Percentiles rank a stretch among this genome's conserved stretches.
These are phyloP conservation scores for Ptilonorhynchus violaceus DNA, from an alignment of 2,113 vertebrate genomes.

Conservation along the genomic window DNA sequence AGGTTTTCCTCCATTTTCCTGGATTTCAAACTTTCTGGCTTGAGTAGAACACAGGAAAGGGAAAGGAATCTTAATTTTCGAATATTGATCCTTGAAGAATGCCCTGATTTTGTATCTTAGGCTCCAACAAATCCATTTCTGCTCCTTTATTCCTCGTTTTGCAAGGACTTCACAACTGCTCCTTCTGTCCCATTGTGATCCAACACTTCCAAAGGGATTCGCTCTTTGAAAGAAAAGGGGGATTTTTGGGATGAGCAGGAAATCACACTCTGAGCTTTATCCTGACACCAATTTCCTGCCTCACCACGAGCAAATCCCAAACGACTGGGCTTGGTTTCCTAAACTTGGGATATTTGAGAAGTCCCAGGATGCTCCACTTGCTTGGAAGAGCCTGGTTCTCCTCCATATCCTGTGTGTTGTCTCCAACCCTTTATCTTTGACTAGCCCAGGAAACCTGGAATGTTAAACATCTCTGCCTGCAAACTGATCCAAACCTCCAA, in stretches of 20 bases:
- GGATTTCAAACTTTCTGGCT: not conserved
- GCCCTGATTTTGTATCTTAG: not conserved
- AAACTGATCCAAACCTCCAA: not conserved
- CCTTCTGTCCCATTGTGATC: not conserved
- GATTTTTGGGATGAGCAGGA: not conserved
- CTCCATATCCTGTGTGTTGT: not conserved
- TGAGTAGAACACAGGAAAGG: not conserved
- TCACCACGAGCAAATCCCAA: not conserved
- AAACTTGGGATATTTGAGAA: not conserved
- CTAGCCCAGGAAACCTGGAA: not conserved
- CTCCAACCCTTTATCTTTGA: not conserved
- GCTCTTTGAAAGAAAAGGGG: not conserved
- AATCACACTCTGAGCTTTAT: not conserved
- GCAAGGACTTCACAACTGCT: not conserved
- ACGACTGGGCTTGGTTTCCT: not conserved
- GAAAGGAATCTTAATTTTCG: not conserved
- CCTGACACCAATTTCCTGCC: conserved; percentile 5
- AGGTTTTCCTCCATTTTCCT: not conserved
- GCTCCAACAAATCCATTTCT: not conserved
- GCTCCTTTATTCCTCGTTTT: not conserved
- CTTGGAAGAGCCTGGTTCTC: not conserved
- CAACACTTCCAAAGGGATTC: not conserved
- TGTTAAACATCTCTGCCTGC: not conserved
- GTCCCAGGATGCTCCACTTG: not conserved
- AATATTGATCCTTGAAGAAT: not conserved